Conservation (phyloP, 2,888 invertebrate species). For the Pyrocoelia pectoralis region DNA sequence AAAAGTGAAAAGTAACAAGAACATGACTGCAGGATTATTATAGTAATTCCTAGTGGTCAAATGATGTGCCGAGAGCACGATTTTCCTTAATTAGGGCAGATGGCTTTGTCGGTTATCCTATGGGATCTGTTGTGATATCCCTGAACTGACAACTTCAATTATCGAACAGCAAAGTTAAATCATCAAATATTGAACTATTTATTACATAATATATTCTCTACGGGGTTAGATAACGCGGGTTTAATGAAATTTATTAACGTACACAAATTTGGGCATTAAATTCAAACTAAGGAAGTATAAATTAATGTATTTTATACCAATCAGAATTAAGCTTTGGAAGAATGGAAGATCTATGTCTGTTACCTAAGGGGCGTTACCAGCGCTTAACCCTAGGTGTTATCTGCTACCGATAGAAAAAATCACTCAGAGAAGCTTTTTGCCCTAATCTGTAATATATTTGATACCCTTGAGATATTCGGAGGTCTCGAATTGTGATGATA, state of each 20-base stretch:
- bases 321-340: not conserved
- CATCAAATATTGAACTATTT: slow-evolving; percentile 32
- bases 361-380: slow-evolving; percentile 40
- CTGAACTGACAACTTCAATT: slow-evolving; percentile 32
- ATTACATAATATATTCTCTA: slow-evolving; percentile 15
- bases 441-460: slow-evolving; percentile 50
- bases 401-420: slow-evolving; percentile 46
- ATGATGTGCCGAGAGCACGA: slow-evolving; percentile 31
- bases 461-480: slow-evolving; percentile 51
- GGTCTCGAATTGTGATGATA: slow-evolving; percentile 35
- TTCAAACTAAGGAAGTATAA: not conserved
- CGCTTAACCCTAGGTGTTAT: slow-evolving; percentile 44
- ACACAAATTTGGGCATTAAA: not conserved
- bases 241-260: slow-evolving; percentile 26
- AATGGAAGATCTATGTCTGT: slow-evolving; percentile 39
- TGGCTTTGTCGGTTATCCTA: slow-evolving; percentile 32
- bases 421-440: slow-evolving; percentile 46
- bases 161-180: slow-evolving; percentile 30
- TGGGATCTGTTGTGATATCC: slow-evolving; percentile 25
- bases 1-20: slow-evolving; percentile 18
- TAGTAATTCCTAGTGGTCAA: slow-evolving; percentile 25
- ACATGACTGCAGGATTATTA: slow-evolving; percentile 19
- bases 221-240: slow-evolving; percentile 1
- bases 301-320: not conserved
- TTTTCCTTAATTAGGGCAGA: slow-evolving; percentile 33